Evolutionary conservation across 1,140 invertebrate species (phyloP).

Genomic region (Ostrea denselamellosa): DNA sequence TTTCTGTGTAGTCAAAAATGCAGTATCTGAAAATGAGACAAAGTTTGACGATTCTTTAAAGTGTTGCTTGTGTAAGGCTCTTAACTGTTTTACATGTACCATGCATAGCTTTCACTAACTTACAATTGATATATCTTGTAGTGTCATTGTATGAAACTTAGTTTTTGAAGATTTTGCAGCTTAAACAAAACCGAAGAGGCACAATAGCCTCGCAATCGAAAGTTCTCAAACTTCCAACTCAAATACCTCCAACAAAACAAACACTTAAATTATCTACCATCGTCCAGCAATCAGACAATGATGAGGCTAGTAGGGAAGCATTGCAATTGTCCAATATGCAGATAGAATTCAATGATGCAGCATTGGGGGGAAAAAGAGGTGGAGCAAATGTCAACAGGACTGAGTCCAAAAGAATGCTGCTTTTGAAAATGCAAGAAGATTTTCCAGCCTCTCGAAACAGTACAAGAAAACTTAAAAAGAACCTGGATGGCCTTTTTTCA

Average conservation of each 20-base stretch:
- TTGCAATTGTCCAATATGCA: not conserved
- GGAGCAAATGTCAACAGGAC: not conserved
- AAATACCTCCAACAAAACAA: not conserved
- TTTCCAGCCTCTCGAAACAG: not conserved
- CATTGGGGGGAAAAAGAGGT: not conserved
- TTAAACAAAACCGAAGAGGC: not conserved
- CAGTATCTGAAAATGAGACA: not conserved
- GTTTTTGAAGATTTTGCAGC: slow-evolving; percentile 29
- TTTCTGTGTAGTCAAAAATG: not conserved
- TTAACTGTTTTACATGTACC: not conserved
- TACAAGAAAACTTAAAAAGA: not conserved
- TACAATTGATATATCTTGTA: not conserved
- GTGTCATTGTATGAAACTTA: slow-evolving; percentile 27
- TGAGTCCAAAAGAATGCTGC: not conserved
- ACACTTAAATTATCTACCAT: not conserved
- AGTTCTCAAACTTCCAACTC: not conserved
- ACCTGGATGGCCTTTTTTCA: not conserved
- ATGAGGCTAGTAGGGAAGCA: not conserved
- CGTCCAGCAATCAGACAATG: not conserved
- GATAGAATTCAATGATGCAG: slow-evolving; percentile 17
- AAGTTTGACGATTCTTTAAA: not conserved
- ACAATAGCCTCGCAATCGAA: not conserved
- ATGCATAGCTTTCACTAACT: not conserved
- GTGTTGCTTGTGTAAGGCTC: slow-evolving; percentile 4
- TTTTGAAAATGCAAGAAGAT: slow-evolving; percentile 32